Percentiles rank a stretch among this genome's conserved stretches.
Evolutionary conservation across 2,888 invertebrate species (phyloP).

Genomic region (Desoria tigrina): DNA sequence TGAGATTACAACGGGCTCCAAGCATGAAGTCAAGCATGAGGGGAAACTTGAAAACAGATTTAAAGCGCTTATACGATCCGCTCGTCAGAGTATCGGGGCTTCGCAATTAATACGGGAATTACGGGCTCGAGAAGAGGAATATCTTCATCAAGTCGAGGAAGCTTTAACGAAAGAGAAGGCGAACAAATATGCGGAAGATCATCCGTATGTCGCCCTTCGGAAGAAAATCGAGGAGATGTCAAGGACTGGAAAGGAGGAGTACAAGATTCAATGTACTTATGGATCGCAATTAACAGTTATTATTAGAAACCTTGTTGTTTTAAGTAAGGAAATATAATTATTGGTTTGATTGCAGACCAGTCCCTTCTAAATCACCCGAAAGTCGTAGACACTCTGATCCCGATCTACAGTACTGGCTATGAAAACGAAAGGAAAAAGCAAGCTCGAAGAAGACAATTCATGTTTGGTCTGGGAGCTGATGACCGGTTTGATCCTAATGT

Average conservation of each 20-base stretch:
- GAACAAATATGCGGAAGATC: background rate
- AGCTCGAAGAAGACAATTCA: conserved; percentile 24
- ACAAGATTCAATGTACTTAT: conserved; percentile 5
- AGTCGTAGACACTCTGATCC: conserved; percentile 20
- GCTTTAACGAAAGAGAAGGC: too few relatives aligned
- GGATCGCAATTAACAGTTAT: background rate
- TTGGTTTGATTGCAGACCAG: conserved; percentile 24
- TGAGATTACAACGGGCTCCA: too few relatives aligned
- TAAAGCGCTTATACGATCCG: too few relatives aligned
- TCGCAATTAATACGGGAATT: background rate
- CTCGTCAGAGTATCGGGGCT: background rate
- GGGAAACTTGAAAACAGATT: too few relatives aligned
- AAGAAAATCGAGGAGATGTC: conserved; percentile 12
- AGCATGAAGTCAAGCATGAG: too few relatives aligned
- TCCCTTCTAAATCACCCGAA: conserved; percentile 22
- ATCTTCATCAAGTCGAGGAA: background rate
- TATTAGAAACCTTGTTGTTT: background rate
- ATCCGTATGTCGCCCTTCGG: conserved; percentile 17
- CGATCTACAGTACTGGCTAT: conserved; percentile 31
- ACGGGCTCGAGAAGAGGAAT: background rate
- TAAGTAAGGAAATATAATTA: background rate
- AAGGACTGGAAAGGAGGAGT: background rate
- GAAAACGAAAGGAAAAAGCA: conserved; percentile 36
- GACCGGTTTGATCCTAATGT: conserved; percentile 17
- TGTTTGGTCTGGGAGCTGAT: conserved; percentile 22